Evolutionary conservation across 2,888 invertebrate species (phyloP), one percentile per base, ranked within the genome.

Genomic region (Magallana nippona): DNA sequence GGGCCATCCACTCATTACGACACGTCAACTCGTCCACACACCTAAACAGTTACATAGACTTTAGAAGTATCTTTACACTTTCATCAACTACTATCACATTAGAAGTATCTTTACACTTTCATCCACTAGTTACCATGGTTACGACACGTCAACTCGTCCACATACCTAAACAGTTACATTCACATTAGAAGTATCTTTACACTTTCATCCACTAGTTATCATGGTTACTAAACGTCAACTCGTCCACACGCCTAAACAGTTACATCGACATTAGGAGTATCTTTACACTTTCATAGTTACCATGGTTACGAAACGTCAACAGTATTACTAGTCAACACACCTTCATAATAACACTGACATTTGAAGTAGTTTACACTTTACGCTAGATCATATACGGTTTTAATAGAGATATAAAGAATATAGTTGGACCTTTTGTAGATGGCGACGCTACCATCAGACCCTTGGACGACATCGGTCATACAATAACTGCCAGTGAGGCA

Each of bases 1-100:
- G 78, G 19, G 55, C 55, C n/a, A 78, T 15, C 78, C 78, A 78
- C 22, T 78, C 78, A 13, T 56, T 55, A 17, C 55, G 10, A 78
- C 78, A 78, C n/a, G 55, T 78, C 19, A 55, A 19, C 55, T 78
- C 55, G 19, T 78, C 78, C 55, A 78, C 78, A 78, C 78, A 78
- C 55, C 78, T 78, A 44, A 44, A 44, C 44, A 44, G 44, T 44
- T 5, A 44, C 44, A 5, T 44, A 5, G 44, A 44, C 44, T 8
- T 44, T 8, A 44, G 5, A 44, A 2, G 32, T 32, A 32, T 3
- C 2, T 32, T 32, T 32, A 32, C 32, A 32, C 32, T 32, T 2
- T 32, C 5, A 32, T 32, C 78, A n/a, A n/a, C n/a, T n/a, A n/a
- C n/a, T n/a, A n/a, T n/a, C n/a, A 32, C 32, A 32, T 32, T 5